Conservation (phyloP, 2,888 invertebrate genomes). For the Auanema sp. region DNA sequence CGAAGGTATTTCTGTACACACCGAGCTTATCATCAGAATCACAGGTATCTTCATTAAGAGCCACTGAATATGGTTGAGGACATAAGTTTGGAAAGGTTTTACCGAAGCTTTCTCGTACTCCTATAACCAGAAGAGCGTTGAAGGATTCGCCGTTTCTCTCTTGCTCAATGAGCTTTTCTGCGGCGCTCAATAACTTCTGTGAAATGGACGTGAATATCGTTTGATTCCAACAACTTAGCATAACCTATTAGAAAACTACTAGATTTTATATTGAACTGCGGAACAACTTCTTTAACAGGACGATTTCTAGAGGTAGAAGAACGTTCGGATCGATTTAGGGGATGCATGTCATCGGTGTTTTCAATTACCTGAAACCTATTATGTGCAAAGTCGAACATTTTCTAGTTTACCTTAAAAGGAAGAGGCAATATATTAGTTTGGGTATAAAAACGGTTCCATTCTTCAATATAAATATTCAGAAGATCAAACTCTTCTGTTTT, state of each 20-base stretch:
- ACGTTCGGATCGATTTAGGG: constrained; percentile 11
- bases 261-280: background rate
- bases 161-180: constrained; percentile 93
- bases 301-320: background rate
- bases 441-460: constrained; percentile 97
- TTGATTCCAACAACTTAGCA: constrained; percentile 98
- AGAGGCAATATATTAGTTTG: constrained; percentile 83
- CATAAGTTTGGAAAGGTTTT: constrained; percentile 56
- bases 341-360: background rate
- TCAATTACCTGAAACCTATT: constrained; percentile 11
- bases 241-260: constrained; percentile 68
- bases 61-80: constrained; percentile 72
- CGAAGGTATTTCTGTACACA: constrained; percentile 94
- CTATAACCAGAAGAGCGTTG: constrained; percentile 94
- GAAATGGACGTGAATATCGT: constrained; percentile 94
- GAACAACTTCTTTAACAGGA: too few species aligned
- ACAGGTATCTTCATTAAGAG: constrained; percentile 81
- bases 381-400: background rate
- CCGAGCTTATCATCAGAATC: constrained; percentile 83
- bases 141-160: constrained; percentile 96
- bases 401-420: constrained; percentile 51
- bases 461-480: constrained; percentile 91
- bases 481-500: constrained; percentile 78
- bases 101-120: constrained; percentile 95
- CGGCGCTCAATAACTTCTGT: constrained; percentile 84